phyloP scores from a whole-genome alignment of 1,140 invertebrate species.

The Theocolax elegans region DNA sequence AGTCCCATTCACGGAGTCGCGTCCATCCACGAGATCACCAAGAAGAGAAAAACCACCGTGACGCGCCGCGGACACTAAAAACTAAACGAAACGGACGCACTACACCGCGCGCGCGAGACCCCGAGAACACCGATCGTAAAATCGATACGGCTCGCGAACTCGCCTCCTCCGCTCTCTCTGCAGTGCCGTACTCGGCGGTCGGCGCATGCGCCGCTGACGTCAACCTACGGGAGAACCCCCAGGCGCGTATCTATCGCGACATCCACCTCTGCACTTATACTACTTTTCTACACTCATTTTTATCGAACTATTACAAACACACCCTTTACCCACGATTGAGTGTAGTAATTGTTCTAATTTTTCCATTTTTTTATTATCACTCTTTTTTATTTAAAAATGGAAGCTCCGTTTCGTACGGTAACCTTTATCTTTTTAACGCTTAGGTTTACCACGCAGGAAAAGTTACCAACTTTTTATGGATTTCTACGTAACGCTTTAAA shows the following conservation, averaged over 20 bases:
- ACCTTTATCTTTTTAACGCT: no score
- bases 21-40: constrained; percentile 72
- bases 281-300: neutral
- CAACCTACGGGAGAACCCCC: constrained; percentile 53
- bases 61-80: constrained; percentile 74
- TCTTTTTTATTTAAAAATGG: no score
- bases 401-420: no score
- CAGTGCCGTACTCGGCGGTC: constrained; percentile 69
- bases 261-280: no score
- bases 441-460: no score
- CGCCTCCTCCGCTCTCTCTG: constrained; percentile 67
- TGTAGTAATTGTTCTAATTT: no score
- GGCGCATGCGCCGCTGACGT: constrained; percentile 71
- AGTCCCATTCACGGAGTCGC: constrained; percentile 82
- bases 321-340: no score
- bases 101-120: constrained; percentile 59
- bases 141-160: constrained; percentile 76
- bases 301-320: no score
- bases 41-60: neutral
- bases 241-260: no score
- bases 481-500: no score
- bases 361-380: neutral
- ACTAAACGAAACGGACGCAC: constrained; percentile 66
- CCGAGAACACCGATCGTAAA: constrained; percentile 76
- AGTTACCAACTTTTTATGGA: no score